Evolutionary conservation across 2,113 vertebrate genomes (phyloP), one percentile per base, ranked within the genome.

Genomic region (Lipotes vexillifer): DNA sequence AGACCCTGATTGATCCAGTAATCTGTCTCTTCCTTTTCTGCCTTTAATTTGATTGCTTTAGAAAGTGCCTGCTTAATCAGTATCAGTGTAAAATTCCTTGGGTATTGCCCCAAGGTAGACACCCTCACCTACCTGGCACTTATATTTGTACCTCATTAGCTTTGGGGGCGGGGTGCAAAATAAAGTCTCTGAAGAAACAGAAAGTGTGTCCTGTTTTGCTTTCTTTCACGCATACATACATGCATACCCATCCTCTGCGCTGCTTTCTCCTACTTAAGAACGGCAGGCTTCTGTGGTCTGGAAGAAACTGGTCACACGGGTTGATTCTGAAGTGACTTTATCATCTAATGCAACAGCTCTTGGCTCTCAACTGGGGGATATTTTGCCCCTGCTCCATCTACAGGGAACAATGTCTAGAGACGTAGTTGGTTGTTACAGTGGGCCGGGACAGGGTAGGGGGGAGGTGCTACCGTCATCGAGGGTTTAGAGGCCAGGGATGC

Each of bases 41-140:
- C 4, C 27, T 77, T 71, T 96, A 20, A 25, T 82, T 27, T 65
- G 18, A 59, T 65, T 77, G 15, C 33, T 80, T 95, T 93, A 88
- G 31, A 65, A 93, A 89, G n/a, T 85, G 2, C 6, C 31, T 74
- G 7, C 44, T 52, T 52, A 31, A 77, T 92, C 44, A 44, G 6
- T 41, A 61, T 65, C 69, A 77, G 1, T 61, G 36, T 59, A 75
- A 81, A 83, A 72, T 41, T 27, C 77, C 27, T 84, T 84, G 27
- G 49, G 33, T 33, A 61, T 59, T 59, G 2, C 12, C 55, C 8
- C 49, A 84, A 41, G 25, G 63, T 0, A 59, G 23, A 20, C 25
- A 46, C 23, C 12, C 13, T 78, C 13, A 49, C 49, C 33, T 31
- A 80, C 9, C 1, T 84, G 55, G 20, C 33, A 63, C 66, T 92